Percentiles rank a stretch among this genome's conserved stretches.
Conservation (phyloP, 2,113 vertebrate genomes). For the Anolis sagrei region DNA sequence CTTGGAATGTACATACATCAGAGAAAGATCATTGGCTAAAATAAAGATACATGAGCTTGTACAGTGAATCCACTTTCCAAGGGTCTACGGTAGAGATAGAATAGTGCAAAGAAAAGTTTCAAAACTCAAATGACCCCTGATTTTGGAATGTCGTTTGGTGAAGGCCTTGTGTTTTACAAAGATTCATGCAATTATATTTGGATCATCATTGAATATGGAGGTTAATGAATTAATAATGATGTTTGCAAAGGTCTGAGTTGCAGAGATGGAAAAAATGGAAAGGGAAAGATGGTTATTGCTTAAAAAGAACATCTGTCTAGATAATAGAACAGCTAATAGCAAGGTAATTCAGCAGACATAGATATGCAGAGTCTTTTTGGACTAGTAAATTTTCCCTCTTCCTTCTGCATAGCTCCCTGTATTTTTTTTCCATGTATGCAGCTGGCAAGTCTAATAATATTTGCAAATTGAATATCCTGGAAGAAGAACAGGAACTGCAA, state of each 20-base stretch:
- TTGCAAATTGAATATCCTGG: slow-evolving; percentile 74
- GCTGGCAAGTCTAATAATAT: slow-evolving; percentile 69
- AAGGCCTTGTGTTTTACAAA: slow-evolving; percentile 41
- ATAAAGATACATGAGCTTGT: not conserved
- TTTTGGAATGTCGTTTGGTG: slow-evolving; percentile 1
- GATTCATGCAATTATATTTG: slow-evolving; percentile 14
- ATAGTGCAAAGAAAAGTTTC: not conserved
- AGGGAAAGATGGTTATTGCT: slow-evolving; percentile 45
- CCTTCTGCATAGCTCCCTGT: slow-evolving; percentile 43
- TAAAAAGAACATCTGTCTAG: slow-evolving; percentile 42
- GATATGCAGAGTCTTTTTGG: slow-evolving; percentile 67
- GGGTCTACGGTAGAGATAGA: not conserved
- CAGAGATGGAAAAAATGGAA: slow-evolving; percentile 49
- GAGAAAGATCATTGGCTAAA: not conserved
- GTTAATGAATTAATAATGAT: slow-evolving; percentile 60
- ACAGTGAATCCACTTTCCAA: not conserved
- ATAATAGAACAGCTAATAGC: slow-evolving; percentile 52
- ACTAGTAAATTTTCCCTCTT: slow-evolving; percentile 26
- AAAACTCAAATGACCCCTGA: slow-evolving; percentile 9
- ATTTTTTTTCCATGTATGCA: slow-evolving; percentile 59
- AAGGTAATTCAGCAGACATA: slow-evolving; percentile 52
- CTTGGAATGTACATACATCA: not conserved
- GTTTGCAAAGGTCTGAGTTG: slow-evolving; percentile 57
- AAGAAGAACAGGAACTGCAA: slow-evolving; percentile 72
- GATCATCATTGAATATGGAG: slow-evolving; percentile 43